These are phyloP conservation scores for Anniella stebbinsi DNA, from an alignment of 2,797 vertebrate species.

Conservation along the genomic window DNA sequence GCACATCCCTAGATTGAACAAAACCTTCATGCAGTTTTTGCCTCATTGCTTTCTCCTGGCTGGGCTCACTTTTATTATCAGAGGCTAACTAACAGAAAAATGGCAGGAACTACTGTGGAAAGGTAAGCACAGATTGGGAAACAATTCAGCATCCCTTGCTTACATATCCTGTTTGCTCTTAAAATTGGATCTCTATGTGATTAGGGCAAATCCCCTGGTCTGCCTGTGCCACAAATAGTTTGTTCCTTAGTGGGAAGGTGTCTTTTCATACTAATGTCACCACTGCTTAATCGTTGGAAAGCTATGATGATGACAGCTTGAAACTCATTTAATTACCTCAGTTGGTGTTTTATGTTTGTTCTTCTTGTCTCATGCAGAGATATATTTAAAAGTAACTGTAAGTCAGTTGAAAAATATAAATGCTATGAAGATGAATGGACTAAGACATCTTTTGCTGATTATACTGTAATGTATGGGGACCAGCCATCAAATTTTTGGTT, in stretches of 20 bases:
- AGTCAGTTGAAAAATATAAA: slow-evolving; percentile 79
- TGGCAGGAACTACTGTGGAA: not conserved
- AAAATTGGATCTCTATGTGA: not conserved
- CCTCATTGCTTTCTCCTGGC: not conserved
- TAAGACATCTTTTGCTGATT: slow-evolving; percentile 85
- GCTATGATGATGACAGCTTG: not conserved
- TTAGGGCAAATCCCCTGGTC: not conserved
- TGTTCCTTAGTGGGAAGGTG: not conserved
- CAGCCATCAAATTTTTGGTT: slow-evolving; percentile 84
- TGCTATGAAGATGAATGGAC: slow-evolving; percentile 88
- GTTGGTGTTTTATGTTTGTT: not conserved
- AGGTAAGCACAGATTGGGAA: not conserved
- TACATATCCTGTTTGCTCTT: not conserved
- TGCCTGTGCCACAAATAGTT: not conserved
- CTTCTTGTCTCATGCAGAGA: slow-evolving; percentile 76
- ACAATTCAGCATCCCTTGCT: not conserved
- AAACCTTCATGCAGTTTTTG: not conserved
- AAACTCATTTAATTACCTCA: not conserved
- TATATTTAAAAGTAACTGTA: slow-evolving; percentile 83
- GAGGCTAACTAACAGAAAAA: not conserved
- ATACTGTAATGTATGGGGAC: slow-evolving; percentile 80
- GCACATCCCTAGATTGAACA: not conserved
- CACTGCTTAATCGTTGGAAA: not conserved
- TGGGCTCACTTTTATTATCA: not conserved
- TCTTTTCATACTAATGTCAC: not conserved